Evolutionary conservation across 2,797 vertebrate species (phyloP), one percentile per base, ranked within the genome.

Genomic region (Neosalanx taihuensis): DNA sequence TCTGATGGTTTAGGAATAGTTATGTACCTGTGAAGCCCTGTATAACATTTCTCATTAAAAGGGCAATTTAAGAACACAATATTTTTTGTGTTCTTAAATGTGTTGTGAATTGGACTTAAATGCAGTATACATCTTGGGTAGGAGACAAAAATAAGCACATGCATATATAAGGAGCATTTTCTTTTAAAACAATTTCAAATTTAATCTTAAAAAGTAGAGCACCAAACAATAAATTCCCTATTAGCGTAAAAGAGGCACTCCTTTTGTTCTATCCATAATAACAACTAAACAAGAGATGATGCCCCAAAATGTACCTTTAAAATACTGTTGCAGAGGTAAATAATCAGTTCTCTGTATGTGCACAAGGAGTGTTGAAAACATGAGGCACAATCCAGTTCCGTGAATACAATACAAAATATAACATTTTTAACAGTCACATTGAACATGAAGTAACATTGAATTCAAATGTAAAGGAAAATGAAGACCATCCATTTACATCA

Each of bases 121-220:
- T 46, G 41, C 10, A 46, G 41, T 46, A 46, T 46, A 46, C 10
- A 46, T 46, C 9, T 46, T 46, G 10, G 41, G 41, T 46, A 46
- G 41, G 41, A 46, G 41, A 46, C 41, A 46, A 71, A 83, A 87
- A 89, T 71, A 84, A 86, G 68, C 85, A 87, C 79, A 69, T 78
- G 72, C 65, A 83, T 82, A 80, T 80, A 83, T 88, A 84, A 77
- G 81, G 85, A 82, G 83, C 86, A 84, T 85, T 78, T 89, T 89
- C 78, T 88, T 87, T 90, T 86, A 76, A 90, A 90, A 87, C 85
- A 86, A 79, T 84, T 89, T 86, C 83, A 62, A 86, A 79, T 91
- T 89, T 86, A 86, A 90, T 89, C 60, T 90, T 86, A 84, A 87
- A 91, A 90, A 90, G 86, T 89, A 85, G 88, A 91, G 90, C 90